A percentile compares a stretch with the other conserved stretches of the same genome.
These are phyloP conservation scores for Phoeniculus purpureus DNA, from an alignment of 2,797 vertebrate genomes.

Conservation along the genomic window DNA sequence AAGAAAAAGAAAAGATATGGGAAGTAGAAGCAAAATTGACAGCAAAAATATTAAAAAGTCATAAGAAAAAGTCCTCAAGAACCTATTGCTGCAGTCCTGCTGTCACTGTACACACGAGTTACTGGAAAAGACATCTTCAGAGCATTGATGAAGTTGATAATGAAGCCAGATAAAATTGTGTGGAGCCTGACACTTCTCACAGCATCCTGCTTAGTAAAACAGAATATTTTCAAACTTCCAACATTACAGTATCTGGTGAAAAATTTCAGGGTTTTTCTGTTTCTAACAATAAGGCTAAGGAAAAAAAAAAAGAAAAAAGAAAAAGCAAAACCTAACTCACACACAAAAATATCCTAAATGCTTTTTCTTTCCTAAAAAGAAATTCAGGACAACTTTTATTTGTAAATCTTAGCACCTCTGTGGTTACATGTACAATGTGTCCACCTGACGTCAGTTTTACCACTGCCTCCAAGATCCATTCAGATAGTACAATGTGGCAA, in stretches of 20 bases:
- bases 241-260: not conserved
- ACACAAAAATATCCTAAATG: too few species aligned
- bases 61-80: not conserved
- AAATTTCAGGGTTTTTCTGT: not conserved
- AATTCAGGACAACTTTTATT: not conserved
- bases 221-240: not conserved
- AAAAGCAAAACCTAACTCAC: not conserved
- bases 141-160: not conserved
- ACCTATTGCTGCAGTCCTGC: not conserved
- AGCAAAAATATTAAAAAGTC: not conserved
- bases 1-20: not conserved
- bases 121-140: not conserved
- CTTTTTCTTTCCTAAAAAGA: not conserved
- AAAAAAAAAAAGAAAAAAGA: fast-evolving
- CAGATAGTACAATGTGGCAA: not conserved
- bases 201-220: not conserved
- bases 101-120: not conserved
- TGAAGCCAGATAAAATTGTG: not conserved
- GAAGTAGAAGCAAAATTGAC: not conserved
- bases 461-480: not conserved
- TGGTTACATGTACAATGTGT: not conserved
- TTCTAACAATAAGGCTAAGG: not conserved
- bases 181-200: not conserved
- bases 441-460: not conserved
- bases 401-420: not conserved